Percentiles rank a stretch among this genome's conserved stretches.
Evolutionary conservation across 2,113 vertebrate genomes (phyloP).

Genomic region (Stegostoma tigrinum): DNA sequence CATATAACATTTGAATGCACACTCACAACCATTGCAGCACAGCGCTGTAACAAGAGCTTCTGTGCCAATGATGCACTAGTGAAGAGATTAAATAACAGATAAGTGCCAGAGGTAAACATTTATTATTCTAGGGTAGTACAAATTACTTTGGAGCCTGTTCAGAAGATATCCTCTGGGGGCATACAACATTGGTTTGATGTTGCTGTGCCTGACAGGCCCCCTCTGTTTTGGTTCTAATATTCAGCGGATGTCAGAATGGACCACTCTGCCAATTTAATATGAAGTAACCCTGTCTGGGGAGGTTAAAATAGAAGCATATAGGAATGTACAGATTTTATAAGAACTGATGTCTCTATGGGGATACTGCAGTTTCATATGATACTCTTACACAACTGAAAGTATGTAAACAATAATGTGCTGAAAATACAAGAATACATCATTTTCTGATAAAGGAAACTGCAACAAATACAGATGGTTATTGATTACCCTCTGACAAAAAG

Average conservation of each 20-base stretch:
- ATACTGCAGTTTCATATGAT: neutral
- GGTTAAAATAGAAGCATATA: neutral
- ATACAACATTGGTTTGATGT: constrained; percentile 11
- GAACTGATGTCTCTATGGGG: neutral
- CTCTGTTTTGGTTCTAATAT: neutral
- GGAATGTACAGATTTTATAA: neutral
- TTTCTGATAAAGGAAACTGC: neutral
- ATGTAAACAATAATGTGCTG: neutral
- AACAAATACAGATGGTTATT: neutral
- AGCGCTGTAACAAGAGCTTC: neutral
- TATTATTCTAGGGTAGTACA: constrained; percentile 7
- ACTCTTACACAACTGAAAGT: neutral
- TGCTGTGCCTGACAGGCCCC: neutral
- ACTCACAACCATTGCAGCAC: neutral
- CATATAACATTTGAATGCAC: neutral
- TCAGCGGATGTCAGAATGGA: neutral
- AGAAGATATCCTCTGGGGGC: neutral
- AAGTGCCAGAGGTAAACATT: constrained; percentile 1
- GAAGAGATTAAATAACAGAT: neutral
- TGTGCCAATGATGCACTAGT: neutral
- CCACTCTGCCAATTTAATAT: neutral
- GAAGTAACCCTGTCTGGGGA: neutral
- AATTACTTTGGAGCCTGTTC: constrained; percentile 25
- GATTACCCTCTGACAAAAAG: neutral
- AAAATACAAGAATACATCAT: neutral